Evolutionary conservation across 2,888 invertebrate species (phyloP).

Genomic region (Caenorhabditis angaria): DNA sequence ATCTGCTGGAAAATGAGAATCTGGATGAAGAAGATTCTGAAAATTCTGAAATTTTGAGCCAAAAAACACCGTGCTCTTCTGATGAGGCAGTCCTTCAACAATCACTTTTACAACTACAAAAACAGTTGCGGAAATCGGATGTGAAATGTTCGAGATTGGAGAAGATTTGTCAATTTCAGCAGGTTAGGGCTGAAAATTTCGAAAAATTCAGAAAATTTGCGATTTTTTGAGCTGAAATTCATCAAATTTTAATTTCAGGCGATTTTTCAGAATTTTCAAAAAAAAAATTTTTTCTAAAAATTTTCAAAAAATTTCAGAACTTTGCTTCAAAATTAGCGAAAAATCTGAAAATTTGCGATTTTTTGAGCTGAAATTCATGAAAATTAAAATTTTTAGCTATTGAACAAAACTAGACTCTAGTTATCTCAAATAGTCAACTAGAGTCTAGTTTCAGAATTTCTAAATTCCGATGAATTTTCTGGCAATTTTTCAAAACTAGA

Average conservation of each 20-base stretch:
- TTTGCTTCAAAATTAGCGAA: no score
- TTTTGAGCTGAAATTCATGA: no score
- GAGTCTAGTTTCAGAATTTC: no score
- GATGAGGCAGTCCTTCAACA: conserved; percentile 58
- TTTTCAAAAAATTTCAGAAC: no score
- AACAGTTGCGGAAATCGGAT: conserved; percentile 64
- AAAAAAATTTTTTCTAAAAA: neutral
- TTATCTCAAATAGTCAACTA: no score
- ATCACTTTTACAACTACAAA: conserved; percentile 72
- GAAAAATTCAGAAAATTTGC: no score
- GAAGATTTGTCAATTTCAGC: conserved; percentile 44
- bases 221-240: neutral
- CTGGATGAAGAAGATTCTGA: neutral
- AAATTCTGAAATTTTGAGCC: neutral
- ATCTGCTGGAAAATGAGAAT: no score
- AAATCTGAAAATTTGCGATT: no score
- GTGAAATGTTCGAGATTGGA: conserved; percentile 39
- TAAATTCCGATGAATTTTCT: no score
- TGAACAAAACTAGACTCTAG: no score
- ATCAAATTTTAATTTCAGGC: neutral
- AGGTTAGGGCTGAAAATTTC: conserved; percentile 22
- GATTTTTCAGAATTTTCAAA: neutral
- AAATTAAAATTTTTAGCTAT: no score
- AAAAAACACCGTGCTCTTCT: neutral
- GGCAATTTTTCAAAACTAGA: no score